A percentile compares a stretch with the other conserved stretches of the same genome.
Conservation (phyloP, 1,140 invertebrate genomes). For the Drosophila seguyi region DNA sequence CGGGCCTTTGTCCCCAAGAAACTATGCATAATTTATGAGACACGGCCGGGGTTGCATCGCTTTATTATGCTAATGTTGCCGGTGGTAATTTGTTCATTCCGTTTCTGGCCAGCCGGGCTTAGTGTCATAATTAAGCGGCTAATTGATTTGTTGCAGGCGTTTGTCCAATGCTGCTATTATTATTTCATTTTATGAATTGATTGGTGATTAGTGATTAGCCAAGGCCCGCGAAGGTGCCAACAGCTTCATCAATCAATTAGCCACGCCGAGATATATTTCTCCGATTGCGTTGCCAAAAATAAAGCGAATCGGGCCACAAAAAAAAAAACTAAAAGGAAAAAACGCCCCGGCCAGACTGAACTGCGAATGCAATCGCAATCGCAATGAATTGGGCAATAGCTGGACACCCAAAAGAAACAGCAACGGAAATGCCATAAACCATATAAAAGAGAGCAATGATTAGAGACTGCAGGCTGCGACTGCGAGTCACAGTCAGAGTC, state of each 20-base stretch:
- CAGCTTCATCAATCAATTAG: slow-evolving; percentile 77
- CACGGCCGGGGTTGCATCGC: slow-evolving; percentile 68
- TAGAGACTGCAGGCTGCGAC: slow-evolving; percentile 38
- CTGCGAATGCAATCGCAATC: slow-evolving; percentile 49
- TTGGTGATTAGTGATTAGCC: slow-evolving; percentile 71
- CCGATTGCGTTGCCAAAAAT: slow-evolving; percentile 35
- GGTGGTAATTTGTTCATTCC: slow-evolving; percentile 78
- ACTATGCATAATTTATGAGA: slow-evolving; percentile 81
- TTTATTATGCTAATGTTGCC: slow-evolving; percentile 77
- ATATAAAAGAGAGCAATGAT: slow-evolving; percentile 68
- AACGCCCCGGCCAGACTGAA: slow-evolving; percentile 32
- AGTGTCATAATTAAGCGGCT: slow-evolving; percentile 83
- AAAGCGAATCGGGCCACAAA: not conserved
- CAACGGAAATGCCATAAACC: slow-evolving; percentile 61
- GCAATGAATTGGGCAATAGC: slow-evolving; percentile 66
- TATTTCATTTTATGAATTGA: slow-evolving; percentile 69
- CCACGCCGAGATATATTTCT: slow-evolving; percentile 56
- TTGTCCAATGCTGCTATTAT: slow-evolving; percentile 49
- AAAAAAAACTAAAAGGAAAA: slow-evolving; percentile 2
- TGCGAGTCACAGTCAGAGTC: slow-evolving; percentile 15
- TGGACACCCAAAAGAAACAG: slow-evolving; percentile 38
- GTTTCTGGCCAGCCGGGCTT: slow-evolving; percentile 66
- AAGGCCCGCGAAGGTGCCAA: slow-evolving; percentile 68
- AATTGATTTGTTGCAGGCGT: slow-evolving; percentile 82
- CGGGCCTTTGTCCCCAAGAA: slow-evolving; percentile 68